These are phyloP conservation scores for Thunnus thynnus DNA, from an alignment of 2,113 vertebrate genomes.

Conservation along the genomic window DNA sequence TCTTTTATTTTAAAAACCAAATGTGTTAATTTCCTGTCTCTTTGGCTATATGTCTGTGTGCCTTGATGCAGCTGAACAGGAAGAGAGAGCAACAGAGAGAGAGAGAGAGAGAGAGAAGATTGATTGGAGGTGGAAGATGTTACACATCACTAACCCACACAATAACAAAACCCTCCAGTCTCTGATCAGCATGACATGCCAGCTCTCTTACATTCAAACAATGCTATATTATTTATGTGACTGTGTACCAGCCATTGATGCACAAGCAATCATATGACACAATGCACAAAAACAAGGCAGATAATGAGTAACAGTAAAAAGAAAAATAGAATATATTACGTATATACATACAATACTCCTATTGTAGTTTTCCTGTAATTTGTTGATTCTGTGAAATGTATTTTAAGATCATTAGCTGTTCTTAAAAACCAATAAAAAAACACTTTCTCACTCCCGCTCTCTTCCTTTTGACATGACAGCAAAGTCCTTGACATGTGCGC, in stretches of 20 bases:
- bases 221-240: not conserved
- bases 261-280: not conserved
- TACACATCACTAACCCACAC: constrained; percentile 76
- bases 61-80: constrained; percentile 37
- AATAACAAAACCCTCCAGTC: constrained; percentile 80
- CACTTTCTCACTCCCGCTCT: constrained; percentile 7
- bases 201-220: constrained; percentile 11
- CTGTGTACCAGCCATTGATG: not conserved
- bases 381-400: not conserved
- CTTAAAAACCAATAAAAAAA: constrained; percentile 1
- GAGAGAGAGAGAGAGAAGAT: constrained; percentile 25
- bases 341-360: not conserved
- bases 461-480: constrained; percentile 15
- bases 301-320: not conserved
- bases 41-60: constrained; percentile 22
- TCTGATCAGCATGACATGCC: constrained; percentile 33
- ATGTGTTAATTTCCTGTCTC: constrained; percentile 60
- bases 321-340: not conserved
- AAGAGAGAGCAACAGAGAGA: constrained; percentile 43
- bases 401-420: not conserved
- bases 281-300: not conserved
- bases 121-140: constrained; percentile 59
- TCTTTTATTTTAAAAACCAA: constrained; percentile 65
- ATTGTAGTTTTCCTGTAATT: not conserved
- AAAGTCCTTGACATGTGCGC: not conserved